Evolutionary conservation across 2,113 vertebrate genomes (phyloP).

Genomic region (Tautogolabrus adspersus): DNA sequence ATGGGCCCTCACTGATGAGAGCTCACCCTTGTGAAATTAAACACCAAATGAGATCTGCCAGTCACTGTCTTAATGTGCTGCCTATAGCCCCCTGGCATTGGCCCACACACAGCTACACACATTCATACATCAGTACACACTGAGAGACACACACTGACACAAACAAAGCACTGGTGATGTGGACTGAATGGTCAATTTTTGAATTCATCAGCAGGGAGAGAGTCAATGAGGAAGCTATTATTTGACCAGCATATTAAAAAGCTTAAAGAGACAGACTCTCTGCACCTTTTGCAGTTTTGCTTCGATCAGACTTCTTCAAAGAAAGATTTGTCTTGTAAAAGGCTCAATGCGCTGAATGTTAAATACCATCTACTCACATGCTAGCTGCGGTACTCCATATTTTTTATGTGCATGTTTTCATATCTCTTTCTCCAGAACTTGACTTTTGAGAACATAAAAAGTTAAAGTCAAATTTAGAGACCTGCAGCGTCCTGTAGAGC

Average conservation of each 20-base stretch:
- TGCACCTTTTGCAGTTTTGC: constrained; percentile 14
- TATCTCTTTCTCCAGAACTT: constrained; percentile 9
- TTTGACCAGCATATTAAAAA: constrained; percentile 72
- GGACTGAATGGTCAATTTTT: constrained; percentile 57
- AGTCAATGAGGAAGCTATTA: constrained; percentile 54
- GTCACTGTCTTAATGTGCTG: constrained; percentile 74
- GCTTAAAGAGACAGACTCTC: constrained; percentile 46
- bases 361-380: constrained; percentile 21
- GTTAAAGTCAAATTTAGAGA: neutral
- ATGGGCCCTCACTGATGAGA: constrained; percentile 55
- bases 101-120: constrained; percentile 42
- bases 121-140: neutral
- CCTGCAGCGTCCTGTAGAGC: neutral
- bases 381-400: neutral
- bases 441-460: constrained; percentile 20
- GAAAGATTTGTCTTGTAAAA: constrained; percentile 19
- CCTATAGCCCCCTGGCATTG: constrained; percentile 49
- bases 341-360: constrained; percentile 22
- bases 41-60: constrained; percentile 78
- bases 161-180: constrained; percentile 31
- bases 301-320: constrained; percentile 37
- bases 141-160: constrained; percentile 12
- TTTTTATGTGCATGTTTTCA: neutral
- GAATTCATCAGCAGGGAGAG: constrained; percentile 58
- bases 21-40: constrained; percentile 75